Evolutionary conservation across 2,113 vertebrate species (phyloP).

Genomic region (Chelonoidis abingdonii): DNA sequence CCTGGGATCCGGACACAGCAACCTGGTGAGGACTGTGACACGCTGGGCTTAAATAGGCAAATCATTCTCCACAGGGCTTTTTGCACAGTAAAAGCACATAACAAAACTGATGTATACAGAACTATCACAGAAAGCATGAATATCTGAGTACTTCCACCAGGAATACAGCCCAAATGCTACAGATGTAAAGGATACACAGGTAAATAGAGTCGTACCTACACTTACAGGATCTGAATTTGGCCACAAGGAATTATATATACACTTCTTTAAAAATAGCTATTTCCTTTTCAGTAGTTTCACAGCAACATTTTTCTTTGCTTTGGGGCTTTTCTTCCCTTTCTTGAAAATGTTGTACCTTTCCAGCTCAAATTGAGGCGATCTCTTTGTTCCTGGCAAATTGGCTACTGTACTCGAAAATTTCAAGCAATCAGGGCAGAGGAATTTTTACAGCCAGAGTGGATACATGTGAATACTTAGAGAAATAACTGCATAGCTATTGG

Average conservation of each 20-base stretch:
- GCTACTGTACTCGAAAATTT: too few species aligned
- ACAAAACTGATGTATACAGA: not conserved
- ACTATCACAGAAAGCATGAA: not conserved
- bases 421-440: not conserved
- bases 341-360: not conserved
- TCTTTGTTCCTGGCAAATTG: not conserved
- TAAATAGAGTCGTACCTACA: not conserved
- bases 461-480: constrained; percentile 21
- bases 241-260: not conserved
- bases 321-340: not conserved
- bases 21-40: too few species aligned
- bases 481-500: not conserved
- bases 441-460: not conserved
- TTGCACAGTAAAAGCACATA: not conserved
- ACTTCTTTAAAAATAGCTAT: not conserved
- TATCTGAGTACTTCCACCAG: not conserved
- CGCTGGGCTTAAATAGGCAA: not conserved
- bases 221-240: not conserved
- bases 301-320: not conserved
- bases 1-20: too few species aligned
- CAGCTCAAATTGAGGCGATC: not conserved
- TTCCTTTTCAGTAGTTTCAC: not conserved
- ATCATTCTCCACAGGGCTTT: not conserved
- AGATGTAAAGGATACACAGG: not conserved
- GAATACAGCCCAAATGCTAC: not conserved